Evolutionary conservation across 2,797 vertebrate species (phyloP).

Genomic region (Centroberyx gerrardi): DNA sequence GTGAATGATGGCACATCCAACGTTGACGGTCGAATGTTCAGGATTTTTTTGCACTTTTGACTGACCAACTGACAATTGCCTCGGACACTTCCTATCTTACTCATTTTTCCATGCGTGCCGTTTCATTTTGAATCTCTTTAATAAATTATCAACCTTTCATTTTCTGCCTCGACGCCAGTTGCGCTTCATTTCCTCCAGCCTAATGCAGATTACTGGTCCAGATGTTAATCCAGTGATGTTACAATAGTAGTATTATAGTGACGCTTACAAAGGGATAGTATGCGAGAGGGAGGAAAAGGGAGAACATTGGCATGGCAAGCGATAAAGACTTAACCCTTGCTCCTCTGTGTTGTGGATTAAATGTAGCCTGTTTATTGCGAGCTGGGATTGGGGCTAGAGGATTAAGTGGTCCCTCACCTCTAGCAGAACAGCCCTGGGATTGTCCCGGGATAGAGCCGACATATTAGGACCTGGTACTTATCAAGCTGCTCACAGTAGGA

Average conservation of each 20-base stretch:
- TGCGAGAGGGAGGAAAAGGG: constrained; percentile 41
- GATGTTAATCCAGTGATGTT: constrained; percentile 60
- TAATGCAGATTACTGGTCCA: constrained; percentile 49
- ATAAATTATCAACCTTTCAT: constrained; percentile 34
- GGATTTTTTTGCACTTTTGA: too few relatives aligned
- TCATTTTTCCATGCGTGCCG: constrained; percentile 6
- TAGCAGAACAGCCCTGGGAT: constrained; percentile 56
- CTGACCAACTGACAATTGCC: too few relatives aligned
- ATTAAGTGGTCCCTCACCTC: constrained; percentile 69
- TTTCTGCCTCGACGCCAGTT: constrained; percentile 22
- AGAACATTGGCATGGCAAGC: constrained; percentile 51
- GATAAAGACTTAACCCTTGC: constrained; percentile 64
- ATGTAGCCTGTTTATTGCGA: constrained; percentile 66
- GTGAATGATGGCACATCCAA: too few relatives aligned
- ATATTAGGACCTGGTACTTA: constrained; percentile 52
- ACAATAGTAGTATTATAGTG: constrained; percentile 57
- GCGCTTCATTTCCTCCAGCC: constrained; percentile 44
- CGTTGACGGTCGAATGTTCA: too few relatives aligned
- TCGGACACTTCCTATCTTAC: background rate
- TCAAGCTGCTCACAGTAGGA: constrained; percentile 40
- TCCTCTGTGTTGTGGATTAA: constrained; percentile 70
- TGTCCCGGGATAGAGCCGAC: constrained; percentile 44
- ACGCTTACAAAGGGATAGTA: constrained; percentile 44
- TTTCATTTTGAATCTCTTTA: constrained; percentile 56
- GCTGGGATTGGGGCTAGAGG: constrained; percentile 53